Evolutionary conservation across 1,140 invertebrate species (phyloP), one percentile per base, ranked within the genome.

Genomic region (Ericerus pela): DNA sequence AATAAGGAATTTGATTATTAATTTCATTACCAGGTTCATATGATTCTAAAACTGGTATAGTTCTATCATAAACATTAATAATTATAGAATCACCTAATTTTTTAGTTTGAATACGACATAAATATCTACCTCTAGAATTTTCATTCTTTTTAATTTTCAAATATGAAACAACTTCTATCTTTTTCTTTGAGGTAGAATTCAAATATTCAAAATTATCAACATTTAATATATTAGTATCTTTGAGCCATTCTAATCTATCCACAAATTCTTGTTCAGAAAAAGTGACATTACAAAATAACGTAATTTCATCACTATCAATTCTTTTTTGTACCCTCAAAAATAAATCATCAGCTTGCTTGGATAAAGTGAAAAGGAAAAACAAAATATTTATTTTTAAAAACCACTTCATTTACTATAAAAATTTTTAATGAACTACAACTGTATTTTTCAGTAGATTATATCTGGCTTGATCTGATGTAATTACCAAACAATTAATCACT

Each of bases 221-320:
- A 53, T 53, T 53, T 53, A 53, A 53, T 53, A 53, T 31, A n/a
- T 53, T 28, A 16, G 51, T 53, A 53, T 53, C 51, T 53, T 53
- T 53, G 30, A 53, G 27, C 30, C 51, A 53, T 53, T 53, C 51
- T 31, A 53, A 53, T 31, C 51, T 30, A 53, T 53, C 27, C 51
- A 53, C 51, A 53, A 28, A 53, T 53, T 53, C 30, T 53, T 53
- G 30, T 53, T 53, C 51, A 53, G 51, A 31, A 53, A 53, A 53
- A n/a, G 27, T 53, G 51, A 53, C n/a, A n/a, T n/a, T n/a, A n/a
- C n/a, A n/a, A n/a, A n/a, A n/a, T n/a, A n/a, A n/a, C n/a, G n/a
- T n/a, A n/a, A 53, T 53, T 11, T 53, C 51, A 53, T 53, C 27
- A 43, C 18, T 53, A 20, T 53, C 20, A 47, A 24, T 47, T 53